Conservation (phyloP, 2,797 vertebrate species). For the Perodicticus potto region DNA sequence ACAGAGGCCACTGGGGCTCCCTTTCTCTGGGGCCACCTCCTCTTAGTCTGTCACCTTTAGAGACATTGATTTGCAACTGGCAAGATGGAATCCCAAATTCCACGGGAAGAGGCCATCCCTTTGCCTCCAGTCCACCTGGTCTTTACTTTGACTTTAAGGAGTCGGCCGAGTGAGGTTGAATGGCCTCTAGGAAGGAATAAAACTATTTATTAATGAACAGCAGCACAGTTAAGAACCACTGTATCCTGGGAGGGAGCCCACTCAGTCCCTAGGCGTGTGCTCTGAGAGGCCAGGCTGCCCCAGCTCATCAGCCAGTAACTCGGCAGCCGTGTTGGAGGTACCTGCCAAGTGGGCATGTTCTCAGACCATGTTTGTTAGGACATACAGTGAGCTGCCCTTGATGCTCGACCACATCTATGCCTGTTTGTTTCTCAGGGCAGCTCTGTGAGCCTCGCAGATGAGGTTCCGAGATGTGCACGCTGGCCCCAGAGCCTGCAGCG, state of each 20-base stretch:
- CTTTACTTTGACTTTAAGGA: background rate
- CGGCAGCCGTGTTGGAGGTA: background rate
- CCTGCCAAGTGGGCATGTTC: accelerated
- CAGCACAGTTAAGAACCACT: background rate
- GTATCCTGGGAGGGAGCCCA: background rate
- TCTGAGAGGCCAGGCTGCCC: accelerated
- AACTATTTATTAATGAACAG: background rate
- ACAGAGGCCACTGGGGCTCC: background rate
- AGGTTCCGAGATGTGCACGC: background rate
- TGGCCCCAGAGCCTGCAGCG: background rate
- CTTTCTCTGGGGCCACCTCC: background rate
- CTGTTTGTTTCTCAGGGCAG: background rate
- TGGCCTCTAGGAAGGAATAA: background rate
- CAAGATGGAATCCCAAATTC: background rate
- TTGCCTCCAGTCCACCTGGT: background rate
- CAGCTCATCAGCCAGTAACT: accelerated
- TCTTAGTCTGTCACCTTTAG: background rate
- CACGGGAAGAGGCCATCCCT: background rate
- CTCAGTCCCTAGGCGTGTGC: background rate
- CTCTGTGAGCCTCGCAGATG: background rate
- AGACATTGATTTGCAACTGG: background rate
- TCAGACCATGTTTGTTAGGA: accelerated
- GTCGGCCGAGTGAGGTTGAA: background rate
- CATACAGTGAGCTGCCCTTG: accelerated
- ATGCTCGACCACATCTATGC: accelerated